Percentiles rank a stretch among this genome's conserved stretches.
phyloP scores from a whole-genome alignment of 2,797 vertebrate species.

The Heliangelus exortis region DNA sequence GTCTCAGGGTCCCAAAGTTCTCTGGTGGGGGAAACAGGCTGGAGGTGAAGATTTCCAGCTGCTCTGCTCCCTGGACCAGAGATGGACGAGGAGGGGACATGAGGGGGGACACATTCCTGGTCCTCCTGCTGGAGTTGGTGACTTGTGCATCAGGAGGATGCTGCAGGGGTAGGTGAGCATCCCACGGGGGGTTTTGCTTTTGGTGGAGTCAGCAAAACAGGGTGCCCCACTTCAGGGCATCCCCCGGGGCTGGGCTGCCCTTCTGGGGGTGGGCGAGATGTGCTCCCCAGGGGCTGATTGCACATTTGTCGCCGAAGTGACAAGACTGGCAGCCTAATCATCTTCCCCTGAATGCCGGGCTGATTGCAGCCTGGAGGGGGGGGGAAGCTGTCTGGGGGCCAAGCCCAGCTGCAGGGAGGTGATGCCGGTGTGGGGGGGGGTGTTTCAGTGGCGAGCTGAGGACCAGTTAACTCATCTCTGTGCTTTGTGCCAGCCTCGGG shows the following conservation, averaged over 20 bases:
- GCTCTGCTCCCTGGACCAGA: neutral
- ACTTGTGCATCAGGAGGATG: neutral
- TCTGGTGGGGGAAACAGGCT: neutral
- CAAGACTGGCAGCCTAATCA: conserved; percentile 65
- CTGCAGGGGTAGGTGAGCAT: neutral
- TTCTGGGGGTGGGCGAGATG: neutral
- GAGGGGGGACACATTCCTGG: accelerated
- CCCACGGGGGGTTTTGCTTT: accelerated
- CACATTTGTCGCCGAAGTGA: conserved; percentile 43
- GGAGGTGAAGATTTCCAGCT: neutral
- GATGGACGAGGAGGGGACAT: neutral
- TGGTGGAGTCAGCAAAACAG: neutral
- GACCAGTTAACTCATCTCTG: neutral
- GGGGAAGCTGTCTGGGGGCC: conserved; percentile 7
- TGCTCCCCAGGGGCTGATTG: conserved; percentile 26
- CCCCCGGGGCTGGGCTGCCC: neutral
- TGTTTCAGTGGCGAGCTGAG: neutral
- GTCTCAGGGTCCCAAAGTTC: neutral
- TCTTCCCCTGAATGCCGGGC: conserved; percentile 58
- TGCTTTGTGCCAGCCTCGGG: neutral
- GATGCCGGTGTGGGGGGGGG: neutral
- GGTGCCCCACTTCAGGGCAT: neutral
- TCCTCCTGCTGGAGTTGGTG: neutral
- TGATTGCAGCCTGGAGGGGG: conserved; percentile 58
- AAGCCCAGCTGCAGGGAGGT: conserved; percentile 55